Evolutionary conservation across 2,113 vertebrate species (phyloP).

Genomic region (Sceloporus undulatus): DNA sequence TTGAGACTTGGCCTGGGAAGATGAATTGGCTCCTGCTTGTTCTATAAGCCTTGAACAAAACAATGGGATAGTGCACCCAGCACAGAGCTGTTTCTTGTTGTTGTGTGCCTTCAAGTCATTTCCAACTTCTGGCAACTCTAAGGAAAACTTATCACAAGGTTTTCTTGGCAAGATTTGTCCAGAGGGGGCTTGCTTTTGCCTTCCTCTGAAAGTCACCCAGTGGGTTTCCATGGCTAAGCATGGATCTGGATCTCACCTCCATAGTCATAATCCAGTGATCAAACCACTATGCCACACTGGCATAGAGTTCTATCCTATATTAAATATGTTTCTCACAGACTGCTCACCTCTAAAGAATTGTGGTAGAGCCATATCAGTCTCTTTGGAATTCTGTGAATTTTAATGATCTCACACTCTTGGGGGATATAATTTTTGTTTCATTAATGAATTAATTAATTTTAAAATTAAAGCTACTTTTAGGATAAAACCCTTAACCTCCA

Average conservation of each 20-base stretch:
- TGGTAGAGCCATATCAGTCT: slow-evolving; percentile 14
- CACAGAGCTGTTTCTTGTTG: neutral
- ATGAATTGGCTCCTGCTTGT: neutral
- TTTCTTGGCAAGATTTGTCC: no score
- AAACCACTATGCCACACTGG: no score
- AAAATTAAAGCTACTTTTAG: no score
- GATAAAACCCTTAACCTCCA: neutral
- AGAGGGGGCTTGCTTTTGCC: no score
- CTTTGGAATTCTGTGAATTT: slow-evolving; percentile 8
- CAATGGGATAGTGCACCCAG: neutral
- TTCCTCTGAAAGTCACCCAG: no score
- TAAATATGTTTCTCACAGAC: neutral
- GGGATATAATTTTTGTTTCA: neutral
- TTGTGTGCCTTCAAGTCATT: no score
- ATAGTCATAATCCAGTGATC: neutral
- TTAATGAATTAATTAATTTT: neutral
- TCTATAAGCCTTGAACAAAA: neutral
- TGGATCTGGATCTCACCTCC: neutral
- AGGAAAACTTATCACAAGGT: no score
- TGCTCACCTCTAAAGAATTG: neutral
- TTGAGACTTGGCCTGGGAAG: neutral
- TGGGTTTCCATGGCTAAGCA: no score
- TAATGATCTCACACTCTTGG: slow-evolving; percentile 9
- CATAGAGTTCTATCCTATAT: no score
- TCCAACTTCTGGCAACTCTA: no score